Conservation (phyloP, 2,113 vertebrate genomes). For the Gobio gobio region DNA sequence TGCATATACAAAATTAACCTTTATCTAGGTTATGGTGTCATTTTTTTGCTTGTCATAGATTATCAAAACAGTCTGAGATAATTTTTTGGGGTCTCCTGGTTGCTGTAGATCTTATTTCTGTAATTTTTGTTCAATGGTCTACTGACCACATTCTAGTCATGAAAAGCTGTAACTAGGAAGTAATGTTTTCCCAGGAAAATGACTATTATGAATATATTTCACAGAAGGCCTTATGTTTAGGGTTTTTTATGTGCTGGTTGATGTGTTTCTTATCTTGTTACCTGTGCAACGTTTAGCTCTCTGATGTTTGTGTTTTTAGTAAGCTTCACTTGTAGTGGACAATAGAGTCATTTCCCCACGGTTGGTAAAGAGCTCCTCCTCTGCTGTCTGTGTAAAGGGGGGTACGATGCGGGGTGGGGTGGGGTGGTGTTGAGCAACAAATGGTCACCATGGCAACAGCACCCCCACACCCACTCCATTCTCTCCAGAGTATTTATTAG, state of each 20-base stretch:
- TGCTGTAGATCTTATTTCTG: too few relatives aligned
- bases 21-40: not conserved
- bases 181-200: not conserved
- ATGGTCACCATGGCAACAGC: constrained; percentile 38
- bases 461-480: constrained; percentile 17
- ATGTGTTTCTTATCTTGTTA: not conserved
- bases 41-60: constrained; percentile 10
- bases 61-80: constrained; percentile 28
- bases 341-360: constrained; percentile 31
- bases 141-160: not conserved
- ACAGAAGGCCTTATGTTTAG: not conserved
- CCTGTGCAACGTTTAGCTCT: not conserved
- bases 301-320: constrained; percentile 10
- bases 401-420: constrained; percentile 28
- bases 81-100: not conserved
- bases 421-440: constrained; percentile 39
- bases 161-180: not conserved
- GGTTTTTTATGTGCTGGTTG: not conserved
- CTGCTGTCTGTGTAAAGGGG: constrained; percentile 38
- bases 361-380: constrained; percentile 27
- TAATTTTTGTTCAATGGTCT: not conserved
- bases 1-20: constrained; percentile 51
- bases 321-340: constrained; percentile 19
- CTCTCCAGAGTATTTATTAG: constrained; percentile 45
- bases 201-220: not conserved